Evolutionary conservation across 2,113 vertebrate species (phyloP), one percentile per base, ranked within the genome.

Genomic region (Hippocampus abdominalis): DNA sequence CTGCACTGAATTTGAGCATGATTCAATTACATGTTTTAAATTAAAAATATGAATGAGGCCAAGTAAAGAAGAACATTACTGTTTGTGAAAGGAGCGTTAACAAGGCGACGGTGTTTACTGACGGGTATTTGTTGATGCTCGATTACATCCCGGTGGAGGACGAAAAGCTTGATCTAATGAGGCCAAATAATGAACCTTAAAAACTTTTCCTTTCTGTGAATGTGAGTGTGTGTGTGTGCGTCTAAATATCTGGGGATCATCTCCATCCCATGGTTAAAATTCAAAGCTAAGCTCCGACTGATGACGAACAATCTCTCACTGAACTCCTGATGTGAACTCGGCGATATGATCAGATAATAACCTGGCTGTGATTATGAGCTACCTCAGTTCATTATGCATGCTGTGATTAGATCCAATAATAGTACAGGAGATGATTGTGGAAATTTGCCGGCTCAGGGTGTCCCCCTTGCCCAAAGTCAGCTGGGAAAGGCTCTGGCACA

Each of bases 81-180:
- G 63, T 63, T 63, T 63, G 25, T 77, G 40, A 75, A 76, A 59
- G 54, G 64, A 72, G 71, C 44, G 9, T 49, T 40, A 72, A 70
- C 0, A 36, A 59, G 29, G 15, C 21, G 18, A 62, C 46, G 53
- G 64, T 73, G 66, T 79, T 75, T 64, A 70, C 46, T 23, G 46
- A 18, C 40, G 3, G 61, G 76, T 72, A 74, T 61, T 80, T 77
- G 68, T 70, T 79, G 76, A 57, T 39, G 72, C 84, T 78, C 42
- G 71, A 83, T 87, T 75, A 81, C 16, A 32, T 65, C 63, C 20
- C 67, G 61, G 72, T 57, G 57, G 71, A 70, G 73, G 74, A 75
- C 79, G 80, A 63, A 81, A 82, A 70, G 44, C 75, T 80, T 66
- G 69, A 57, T 54, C 71, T 76, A 76, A 86, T 81, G 72, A 77